A percentile compares a stretch with the other conserved stretches of the same genome.
Evolutionary conservation across 2,888 invertebrate species (phyloP).

Genomic region (Plagodis dolabraria): DNA sequence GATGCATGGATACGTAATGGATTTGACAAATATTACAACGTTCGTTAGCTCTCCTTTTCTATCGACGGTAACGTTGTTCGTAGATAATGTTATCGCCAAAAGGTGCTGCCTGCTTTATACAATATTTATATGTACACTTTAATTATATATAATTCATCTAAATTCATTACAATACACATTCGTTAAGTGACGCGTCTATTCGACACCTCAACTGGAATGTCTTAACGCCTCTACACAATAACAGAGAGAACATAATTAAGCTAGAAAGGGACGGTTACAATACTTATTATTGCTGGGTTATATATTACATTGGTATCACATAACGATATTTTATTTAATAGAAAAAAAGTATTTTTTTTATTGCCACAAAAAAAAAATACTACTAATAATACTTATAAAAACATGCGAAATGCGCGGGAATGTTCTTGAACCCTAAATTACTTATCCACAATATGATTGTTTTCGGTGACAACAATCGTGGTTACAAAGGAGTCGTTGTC

Average conservation of each 20-base stretch:
- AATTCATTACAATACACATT: constrained; percentile 15
- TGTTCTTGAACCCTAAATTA: constrained; percentile 29
- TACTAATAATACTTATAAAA: constrained; percentile 3
- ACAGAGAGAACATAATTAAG: constrained; percentile 3
- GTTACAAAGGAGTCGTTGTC: background rate
- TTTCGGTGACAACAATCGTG: constrained; percentile 5
- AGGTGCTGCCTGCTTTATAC: constrained; percentile 20
- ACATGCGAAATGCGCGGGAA: constrained; percentile 17
- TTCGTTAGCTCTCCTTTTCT: background rate
- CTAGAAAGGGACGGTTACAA: constrained; percentile 26
- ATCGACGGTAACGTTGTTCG: constrained; percentile 29
- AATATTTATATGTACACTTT: constrained; percentile 32
- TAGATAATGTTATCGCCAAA: constrained; percentile 12
- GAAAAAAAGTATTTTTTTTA: too few relatives aligned
- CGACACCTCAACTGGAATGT: constrained; percentile 4
- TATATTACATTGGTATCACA: constrained; percentile 29
- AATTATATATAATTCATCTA: constrained; percentile 8
- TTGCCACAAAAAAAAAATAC: too few relatives aligned
- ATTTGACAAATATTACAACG: constrained; percentile 3
- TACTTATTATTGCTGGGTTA: constrained; percentile 29
- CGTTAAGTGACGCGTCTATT: constrained; percentile 10
- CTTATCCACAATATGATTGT: constrained; percentile 14
- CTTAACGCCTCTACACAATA: background rate
- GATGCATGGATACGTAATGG: background rate
- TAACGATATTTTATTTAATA: constrained; percentile 9